A percentile compares a stretch with the other conserved stretches of the same genome.
Evolutionary conservation across 2,888 invertebrate genomes (phyloP).

Genomic region (Eledona agricola): DNA sequence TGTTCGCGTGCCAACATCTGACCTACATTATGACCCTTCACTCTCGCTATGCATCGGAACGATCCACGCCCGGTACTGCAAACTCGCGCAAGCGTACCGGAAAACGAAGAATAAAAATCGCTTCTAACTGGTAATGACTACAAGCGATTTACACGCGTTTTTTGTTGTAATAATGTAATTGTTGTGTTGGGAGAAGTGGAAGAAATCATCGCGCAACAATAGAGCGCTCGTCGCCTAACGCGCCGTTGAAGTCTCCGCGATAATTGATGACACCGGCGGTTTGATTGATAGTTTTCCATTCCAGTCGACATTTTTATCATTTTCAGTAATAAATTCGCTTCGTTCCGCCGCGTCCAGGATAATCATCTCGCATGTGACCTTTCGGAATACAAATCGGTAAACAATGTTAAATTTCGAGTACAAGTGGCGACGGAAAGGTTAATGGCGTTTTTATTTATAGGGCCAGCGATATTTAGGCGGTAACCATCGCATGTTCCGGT

Average conservation of each 20-base stretch:
- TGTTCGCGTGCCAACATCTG: slow-evolving; percentile 59
- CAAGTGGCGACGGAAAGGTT: slow-evolving; percentile 19
- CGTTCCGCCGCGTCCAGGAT: background rate
- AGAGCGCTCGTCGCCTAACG: background rate
- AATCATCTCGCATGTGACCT: slow-evolving; percentile 15
- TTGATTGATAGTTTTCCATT: background rate
- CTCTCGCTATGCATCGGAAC: slow-evolving; percentile 47
- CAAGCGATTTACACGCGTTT: no score
- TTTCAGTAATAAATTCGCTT: background rate
- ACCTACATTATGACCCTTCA: slow-evolving; percentile 60
- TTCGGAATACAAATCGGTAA: slow-evolving; percentile 8
- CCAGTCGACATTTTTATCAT: background rate
- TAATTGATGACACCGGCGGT: background rate
- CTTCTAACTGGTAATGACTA: no score
- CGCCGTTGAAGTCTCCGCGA: slow-evolving; percentile 1
- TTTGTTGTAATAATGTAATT: no score
- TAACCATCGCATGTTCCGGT: slow-evolving; percentile 19
- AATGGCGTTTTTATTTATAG: slow-evolving; percentile 16
- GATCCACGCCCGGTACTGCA: slow-evolving; percentile 44
- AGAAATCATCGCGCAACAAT: no score
- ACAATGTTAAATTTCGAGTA: slow-evolving; percentile 21
- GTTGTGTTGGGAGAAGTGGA: no score
- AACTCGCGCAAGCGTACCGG: no score
- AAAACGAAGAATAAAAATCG: no score
- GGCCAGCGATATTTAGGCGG: slow-evolving; percentile 3